Conservation (phyloP, 2,113 vertebrate species). For the Hippocampus abdominalis region DNA sequence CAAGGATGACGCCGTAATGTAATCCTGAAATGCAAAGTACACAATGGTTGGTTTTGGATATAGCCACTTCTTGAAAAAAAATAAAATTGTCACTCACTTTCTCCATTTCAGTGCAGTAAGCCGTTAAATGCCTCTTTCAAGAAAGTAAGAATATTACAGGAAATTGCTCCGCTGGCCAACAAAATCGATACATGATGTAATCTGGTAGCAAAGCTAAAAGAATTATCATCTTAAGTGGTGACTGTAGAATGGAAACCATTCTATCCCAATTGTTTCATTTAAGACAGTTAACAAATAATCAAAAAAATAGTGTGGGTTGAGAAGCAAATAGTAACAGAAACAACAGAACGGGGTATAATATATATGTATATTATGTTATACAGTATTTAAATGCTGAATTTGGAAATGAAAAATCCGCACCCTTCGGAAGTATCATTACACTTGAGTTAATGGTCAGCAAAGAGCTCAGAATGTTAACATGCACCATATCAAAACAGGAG, state of each 20-base stretch:
- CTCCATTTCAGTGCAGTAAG: not conserved
- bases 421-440: not conserved
- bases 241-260: no score
- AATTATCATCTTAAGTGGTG: not conserved
- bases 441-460: not conserved
- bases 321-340: no score
- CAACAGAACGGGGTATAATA: not conserved
- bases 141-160: not conserved
- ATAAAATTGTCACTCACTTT: not conserved
- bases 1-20: constrained; percentile 64
- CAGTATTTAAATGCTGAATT: no score
- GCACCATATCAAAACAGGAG: not conserved
- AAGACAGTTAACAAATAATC: not conserved
- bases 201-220: not conserved
- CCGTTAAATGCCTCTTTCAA: not conserved
- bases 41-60: not conserved
- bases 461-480: not conserved
- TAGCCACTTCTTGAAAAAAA: not conserved
- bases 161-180: not conserved
- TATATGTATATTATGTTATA: no score
- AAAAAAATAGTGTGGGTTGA: not conserved
- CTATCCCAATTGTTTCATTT: not conserved
- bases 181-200: not conserved
- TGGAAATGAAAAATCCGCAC: not conserved
- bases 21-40: constrained; percentile 71